These are phyloP conservation scores for Notothenia coriiceps DNA, from an alignment of 2,113 vertebrate genomes.

Conservation along the genomic window DNA sequence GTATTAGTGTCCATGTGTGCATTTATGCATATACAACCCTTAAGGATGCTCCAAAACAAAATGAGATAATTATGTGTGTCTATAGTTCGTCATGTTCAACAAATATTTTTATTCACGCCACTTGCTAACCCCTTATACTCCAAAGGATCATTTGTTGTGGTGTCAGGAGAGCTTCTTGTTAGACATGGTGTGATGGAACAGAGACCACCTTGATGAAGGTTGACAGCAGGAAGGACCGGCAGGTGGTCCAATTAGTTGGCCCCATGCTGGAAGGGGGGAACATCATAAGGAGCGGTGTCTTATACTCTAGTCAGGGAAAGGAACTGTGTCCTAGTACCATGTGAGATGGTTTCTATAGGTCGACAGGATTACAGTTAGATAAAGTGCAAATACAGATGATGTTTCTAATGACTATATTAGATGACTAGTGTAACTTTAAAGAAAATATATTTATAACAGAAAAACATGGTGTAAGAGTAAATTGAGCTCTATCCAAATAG, in stretches of 20 bases:
- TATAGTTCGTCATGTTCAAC: background rate
- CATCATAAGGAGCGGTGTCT: slow-evolving; percentile 20
- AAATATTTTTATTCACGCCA: slow-evolving; percentile 16
- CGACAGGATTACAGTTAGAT: background rate
- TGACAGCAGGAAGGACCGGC: slow-evolving; percentile 51
- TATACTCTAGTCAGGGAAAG: slow-evolving; percentile 11
- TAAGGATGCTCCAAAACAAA: slow-evolving; percentile 2
- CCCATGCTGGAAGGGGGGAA: slow-evolving; percentile 41
- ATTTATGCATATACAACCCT: background rate
- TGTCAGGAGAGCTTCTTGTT: slow-evolving; percentile 50
- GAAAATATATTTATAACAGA: background rate
- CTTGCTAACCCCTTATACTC: slow-evolving; percentile 3
- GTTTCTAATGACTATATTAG: background rate
- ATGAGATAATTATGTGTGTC: background rate
- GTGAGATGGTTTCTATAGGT: background rate
- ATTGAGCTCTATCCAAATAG: background rate
- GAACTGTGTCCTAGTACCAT: background rate
- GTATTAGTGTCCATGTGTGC: slow-evolving; percentile 10
- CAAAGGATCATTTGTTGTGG: slow-evolving; percentile 48
- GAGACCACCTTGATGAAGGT: slow-evolving; percentile 56
- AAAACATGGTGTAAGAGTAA: background rate
- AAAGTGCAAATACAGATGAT: background rate
- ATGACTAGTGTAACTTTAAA: background rate
- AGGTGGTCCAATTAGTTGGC: slow-evolving; percentile 65
- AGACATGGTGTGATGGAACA: slow-evolving; percentile 49